Percentiles rank a stretch among this genome's conserved stretches.
phyloP scores from a whole-genome alignment of 2,797 vertebrate genomes.

The Enteromius argenteus region DNA sequence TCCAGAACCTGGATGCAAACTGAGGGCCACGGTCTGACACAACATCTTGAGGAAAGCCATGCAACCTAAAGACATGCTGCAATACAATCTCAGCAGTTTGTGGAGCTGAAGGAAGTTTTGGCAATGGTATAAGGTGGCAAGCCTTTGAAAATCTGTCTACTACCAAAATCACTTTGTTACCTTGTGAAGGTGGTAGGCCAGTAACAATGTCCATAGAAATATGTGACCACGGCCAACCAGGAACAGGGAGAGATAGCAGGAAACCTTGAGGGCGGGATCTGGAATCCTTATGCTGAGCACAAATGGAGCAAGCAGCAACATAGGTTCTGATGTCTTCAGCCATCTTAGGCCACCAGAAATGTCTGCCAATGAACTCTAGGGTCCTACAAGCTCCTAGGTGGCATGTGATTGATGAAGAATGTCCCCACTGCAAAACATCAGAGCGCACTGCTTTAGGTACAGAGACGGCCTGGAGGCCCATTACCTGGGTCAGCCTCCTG shows the following conservation, averaged over 20 bases:
- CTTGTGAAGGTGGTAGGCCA: neutral
- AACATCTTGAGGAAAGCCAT: neutral
- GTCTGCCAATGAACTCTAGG: neutral
- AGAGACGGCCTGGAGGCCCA: neutral
- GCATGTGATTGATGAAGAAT: neutral
- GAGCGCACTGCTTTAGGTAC: neutral
- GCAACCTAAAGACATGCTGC: neutral
- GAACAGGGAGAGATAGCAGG: neutral
- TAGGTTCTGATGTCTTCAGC: neutral
- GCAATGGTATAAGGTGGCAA: neutral
- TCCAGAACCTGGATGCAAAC: neutral
- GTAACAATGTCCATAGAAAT: neutral
- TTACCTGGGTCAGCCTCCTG: neutral
- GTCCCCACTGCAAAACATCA: neutral
- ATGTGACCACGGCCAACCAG: neutral
- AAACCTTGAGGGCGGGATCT: neutral
- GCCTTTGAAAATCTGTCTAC: neutral
- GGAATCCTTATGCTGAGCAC: constrained; percentile 7
- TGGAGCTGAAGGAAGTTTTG: neutral
- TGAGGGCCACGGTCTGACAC: neutral
- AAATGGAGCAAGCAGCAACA: neutral
- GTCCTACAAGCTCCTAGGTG: neutral
- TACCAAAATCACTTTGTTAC: neutral
- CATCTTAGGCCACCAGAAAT: neutral
- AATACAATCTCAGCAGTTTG: neutral